phyloP scores from a whole-genome alignment of 2,888 invertebrate species.

The Panopea generosa region DNA sequence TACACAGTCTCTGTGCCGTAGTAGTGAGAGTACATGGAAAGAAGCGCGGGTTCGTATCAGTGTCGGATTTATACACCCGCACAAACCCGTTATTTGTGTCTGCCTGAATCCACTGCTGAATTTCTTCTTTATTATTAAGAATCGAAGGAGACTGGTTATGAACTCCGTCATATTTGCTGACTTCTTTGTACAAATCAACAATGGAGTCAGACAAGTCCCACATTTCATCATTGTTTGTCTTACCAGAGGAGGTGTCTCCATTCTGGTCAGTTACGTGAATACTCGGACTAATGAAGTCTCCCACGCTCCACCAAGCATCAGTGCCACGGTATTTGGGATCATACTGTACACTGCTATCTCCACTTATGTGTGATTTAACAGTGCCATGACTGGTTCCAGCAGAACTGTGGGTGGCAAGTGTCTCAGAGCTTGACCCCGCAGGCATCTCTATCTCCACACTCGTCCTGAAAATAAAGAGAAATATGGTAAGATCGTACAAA shows the following conservation, averaged over 20 bases:
- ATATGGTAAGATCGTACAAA: too few relatives aligned
- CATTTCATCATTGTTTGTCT: conserved; percentile 77
- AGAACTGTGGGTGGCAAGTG: conserved; percentile 52
- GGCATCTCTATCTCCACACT: conserved; percentile 70
- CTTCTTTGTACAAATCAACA: conserved; percentile 79
- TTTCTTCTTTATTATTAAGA: conserved; percentile 58
- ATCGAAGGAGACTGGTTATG: conserved; percentile 23
- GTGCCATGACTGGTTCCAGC: conserved; percentile 36
- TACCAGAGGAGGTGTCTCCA: conserved; percentile 62
- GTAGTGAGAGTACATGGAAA: conserved; percentile 84
- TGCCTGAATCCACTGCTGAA: conserved; percentile 78
- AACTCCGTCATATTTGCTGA: conserved; percentile 66
- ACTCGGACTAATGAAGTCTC: conserved; percentile 71
- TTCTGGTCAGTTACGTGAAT: conserved; percentile 67
- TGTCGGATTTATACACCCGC: conserved; percentile 81
- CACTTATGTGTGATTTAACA: conserved; percentile 27
- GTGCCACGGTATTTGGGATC: conserved; percentile 62
- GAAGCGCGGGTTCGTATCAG: conserved; percentile 76
- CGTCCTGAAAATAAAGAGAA: conserved; percentile 48
- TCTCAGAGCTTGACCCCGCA: conserved; percentile 55
- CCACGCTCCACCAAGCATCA: conserved; percentile 80
- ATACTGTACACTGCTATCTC: neutral
- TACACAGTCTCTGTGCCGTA: conserved; percentile 82
- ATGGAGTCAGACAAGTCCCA: conserved; percentile 84
- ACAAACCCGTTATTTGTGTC: conserved; percentile 83